Evolutionary conservation across 1,140 invertebrate species (phyloP).

Genomic region (Latrodectus geometricus): DNA sequence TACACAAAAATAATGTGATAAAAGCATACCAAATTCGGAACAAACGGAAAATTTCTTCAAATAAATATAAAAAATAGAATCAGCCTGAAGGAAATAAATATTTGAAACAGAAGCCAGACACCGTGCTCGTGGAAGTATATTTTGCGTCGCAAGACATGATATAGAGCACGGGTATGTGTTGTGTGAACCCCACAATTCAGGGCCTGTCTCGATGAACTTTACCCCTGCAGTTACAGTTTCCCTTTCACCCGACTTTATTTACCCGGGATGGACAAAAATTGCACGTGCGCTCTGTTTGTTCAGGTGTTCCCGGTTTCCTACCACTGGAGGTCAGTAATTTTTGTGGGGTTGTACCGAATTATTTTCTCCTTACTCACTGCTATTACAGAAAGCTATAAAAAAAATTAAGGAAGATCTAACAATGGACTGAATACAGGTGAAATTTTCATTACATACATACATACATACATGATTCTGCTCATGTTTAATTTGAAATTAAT

Average conservation of each 20-base stretch:
- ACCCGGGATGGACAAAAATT: constrained; percentile 6
- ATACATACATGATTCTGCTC: no score
- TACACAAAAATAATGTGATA: no score
- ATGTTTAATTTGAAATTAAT: no score
- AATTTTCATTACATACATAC: no score
- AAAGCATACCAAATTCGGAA: no score
- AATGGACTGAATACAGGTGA: no score
- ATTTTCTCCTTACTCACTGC: background rate
- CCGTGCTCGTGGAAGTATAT: constrained; percentile 7
- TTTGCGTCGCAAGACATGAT: background rate
- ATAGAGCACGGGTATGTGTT: constrained; percentile 7
- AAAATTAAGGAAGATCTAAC: no score
- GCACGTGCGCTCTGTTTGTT: constrained; percentile 54
- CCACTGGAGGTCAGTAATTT: constrained; percentile 8
- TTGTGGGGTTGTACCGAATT: no score
- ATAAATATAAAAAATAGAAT: background rate
- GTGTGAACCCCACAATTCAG: background rate
- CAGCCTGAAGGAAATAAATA: background rate
- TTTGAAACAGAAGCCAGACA: background rate
- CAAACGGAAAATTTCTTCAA: no score
- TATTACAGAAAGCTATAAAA: background rate
- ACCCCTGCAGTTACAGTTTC: constrained; percentile 2
- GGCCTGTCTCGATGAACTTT: constrained; percentile 28
- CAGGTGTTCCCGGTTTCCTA: constrained; percentile 22
- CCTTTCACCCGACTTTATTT: background rate